Percentiles rank a stretch among this genome's conserved stretches.
Conservation (phyloP, 2,113 vertebrate species). For the Pterocles gutturalis region DNA sequence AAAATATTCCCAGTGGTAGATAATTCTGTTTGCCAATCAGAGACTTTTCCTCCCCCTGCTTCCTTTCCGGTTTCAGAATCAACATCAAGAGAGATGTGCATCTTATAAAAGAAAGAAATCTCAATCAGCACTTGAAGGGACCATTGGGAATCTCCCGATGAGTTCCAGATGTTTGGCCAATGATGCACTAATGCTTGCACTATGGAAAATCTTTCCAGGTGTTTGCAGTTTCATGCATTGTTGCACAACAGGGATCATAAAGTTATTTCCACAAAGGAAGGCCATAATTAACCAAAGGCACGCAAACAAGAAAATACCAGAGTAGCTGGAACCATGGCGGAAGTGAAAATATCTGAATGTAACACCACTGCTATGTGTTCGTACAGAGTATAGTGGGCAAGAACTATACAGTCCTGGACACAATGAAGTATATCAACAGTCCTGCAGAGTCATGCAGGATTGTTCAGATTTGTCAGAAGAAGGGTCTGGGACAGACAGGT, state of each 20-base stretch:
- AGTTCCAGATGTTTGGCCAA: slow-evolving; percentile 49
- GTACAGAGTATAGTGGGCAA: neutral
- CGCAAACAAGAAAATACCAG: neutral
- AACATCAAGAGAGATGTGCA: neutral
- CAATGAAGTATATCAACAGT: neutral
- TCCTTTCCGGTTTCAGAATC: neutral
- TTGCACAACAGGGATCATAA: slow-evolving; percentile 40
- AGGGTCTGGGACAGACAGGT: neutral
- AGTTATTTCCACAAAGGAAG: slow-evolving; percentile 12
- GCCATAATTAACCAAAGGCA: neutral
- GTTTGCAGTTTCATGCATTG: slow-evolving; percentile 57
- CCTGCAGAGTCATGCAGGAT: neutral
- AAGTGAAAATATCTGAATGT: accelerated
- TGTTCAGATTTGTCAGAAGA: neutral
- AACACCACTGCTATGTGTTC: accelerated
- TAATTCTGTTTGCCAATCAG: neutral
- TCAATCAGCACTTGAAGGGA: slow-evolving; percentile 31
- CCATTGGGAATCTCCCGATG: slow-evolving; percentile 14
- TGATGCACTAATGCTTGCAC: neutral
- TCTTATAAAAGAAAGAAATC: slow-evolving; percentile 15
- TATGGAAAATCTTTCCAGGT: slow-evolving; percentile 66
- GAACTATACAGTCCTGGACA: neutral
- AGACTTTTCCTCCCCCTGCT: accelerated
- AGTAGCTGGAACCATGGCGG: neutral
- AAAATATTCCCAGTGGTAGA: neutral